Conservation (phyloP, 2,797 vertebrate species). For the Neosalanx taihuensis region DNA sequence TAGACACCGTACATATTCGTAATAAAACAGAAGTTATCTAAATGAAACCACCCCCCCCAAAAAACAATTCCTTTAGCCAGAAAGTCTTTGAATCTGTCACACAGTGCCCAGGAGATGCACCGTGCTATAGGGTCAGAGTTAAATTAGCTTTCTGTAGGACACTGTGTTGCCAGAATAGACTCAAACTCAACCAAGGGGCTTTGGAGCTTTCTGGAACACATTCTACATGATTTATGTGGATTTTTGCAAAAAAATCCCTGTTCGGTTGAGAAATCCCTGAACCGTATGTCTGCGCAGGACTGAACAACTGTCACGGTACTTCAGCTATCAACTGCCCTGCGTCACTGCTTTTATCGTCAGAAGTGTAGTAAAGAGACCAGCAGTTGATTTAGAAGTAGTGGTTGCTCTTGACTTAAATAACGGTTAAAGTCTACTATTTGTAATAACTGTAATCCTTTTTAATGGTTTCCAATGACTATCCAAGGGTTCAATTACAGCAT, state of each 20-base stretch:
- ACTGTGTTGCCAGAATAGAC: conserved; percentile 25
- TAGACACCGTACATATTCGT: conserved; percentile 27
- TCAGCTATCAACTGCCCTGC: conserved; percentile 17
- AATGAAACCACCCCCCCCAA: conserved; percentile 45
- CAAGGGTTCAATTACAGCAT: too few species aligned
- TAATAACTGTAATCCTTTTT: too few species aligned
- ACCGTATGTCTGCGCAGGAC: conserved; percentile 31
- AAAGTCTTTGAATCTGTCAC: conserved; percentile 60
- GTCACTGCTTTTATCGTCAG: background rate
- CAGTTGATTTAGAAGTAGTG: background rate
- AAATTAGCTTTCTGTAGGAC: conserved; percentile 45
- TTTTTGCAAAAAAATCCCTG: conserved; percentile 40
- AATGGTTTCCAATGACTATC: too few species aligned
- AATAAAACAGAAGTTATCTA: conserved; percentile 37
- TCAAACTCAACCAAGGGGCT: conserved; percentile 33
- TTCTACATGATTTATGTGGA: conserved; percentile 61
- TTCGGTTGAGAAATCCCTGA: conserved; percentile 40
- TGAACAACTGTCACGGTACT: conserved; percentile 41
- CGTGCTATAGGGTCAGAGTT: conserved; percentile 32
- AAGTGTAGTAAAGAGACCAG: background rate
- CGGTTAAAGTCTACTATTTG: too few species aligned
- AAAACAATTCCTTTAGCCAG: conserved; percentile 53
- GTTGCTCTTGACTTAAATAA: background rate
- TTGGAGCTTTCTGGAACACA: conserved; percentile 47
- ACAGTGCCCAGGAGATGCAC: conserved; percentile 55